Conservation (phyloP, 2,888 invertebrate species). For the Tetheella fluctuosa region DNA sequence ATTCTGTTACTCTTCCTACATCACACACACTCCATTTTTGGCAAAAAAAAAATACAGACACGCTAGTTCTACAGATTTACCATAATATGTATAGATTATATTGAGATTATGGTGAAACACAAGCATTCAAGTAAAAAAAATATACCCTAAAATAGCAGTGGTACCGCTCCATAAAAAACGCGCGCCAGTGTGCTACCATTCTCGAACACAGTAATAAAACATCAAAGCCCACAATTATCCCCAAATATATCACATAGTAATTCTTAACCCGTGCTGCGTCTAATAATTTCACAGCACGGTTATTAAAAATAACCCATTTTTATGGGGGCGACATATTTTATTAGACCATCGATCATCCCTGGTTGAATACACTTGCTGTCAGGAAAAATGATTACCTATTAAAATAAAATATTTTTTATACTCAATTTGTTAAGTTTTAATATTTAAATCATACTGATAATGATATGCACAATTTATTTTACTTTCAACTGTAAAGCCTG, state of each 20-base stretch:
- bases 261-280: slow-evolving; percentile 44
- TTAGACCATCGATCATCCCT: slow-evolving; percentile 51
- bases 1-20: too few species aligned
- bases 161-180: background rate
- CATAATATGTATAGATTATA: too few species aligned
- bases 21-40: too few species aligned
- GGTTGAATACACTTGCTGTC: slow-evolving; percentile 40
- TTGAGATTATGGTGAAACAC: too few species aligned
- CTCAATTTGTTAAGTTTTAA: too few species aligned
- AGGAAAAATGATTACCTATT: slow-evolving; percentile 22
- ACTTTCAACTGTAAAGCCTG: too few species aligned
- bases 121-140: too few species aligned
- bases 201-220: slow-evolving; percentile 29
- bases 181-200: slow-evolving; percentile 15
- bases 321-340: slow-evolving; percentile 58
- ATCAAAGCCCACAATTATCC: slow-evolving; percentile 37
- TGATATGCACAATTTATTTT: too few species aligned
- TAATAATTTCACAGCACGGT: slow-evolving; percentile 53
- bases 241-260: slow-evolving; percentile 45
- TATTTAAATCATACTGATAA: too few species aligned
- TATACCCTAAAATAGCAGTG: background rate
- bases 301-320: slow-evolving; percentile 64
- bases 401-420: too few species aligned
- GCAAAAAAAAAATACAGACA: too few species aligned
- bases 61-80: too few species aligned